These are phyloP conservation scores for Andricus grossulariae DNA, from an alignment of 1,140 invertebrate genomes.

Conservation along the genomic window DNA sequence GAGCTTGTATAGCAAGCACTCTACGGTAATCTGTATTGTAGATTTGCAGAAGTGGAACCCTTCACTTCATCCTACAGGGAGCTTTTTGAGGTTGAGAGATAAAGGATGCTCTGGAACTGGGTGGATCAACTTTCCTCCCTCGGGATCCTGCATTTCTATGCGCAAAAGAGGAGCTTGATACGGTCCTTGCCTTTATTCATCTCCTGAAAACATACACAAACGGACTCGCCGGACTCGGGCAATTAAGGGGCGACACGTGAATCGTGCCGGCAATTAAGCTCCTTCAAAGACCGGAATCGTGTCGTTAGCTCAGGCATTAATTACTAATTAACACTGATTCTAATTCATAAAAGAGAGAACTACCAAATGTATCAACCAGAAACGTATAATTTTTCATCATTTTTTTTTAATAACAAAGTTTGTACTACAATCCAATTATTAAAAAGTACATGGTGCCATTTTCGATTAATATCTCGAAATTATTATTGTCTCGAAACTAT, in stretches of 20 bases:
- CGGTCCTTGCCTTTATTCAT: constrained; percentile 29
- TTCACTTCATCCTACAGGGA: background rate
- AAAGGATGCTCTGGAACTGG: constrained; percentile 16
- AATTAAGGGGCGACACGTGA: constrained; percentile 15
- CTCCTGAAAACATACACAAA: background rate
- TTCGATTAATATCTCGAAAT: too few relatives aligned
- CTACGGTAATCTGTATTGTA: constrained; percentile 13
- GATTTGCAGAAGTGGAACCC: background rate
- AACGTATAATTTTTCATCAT: too few relatives aligned
- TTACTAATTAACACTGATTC: too few relatives aligned
- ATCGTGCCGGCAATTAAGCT: background rate
- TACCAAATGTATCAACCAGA: too few relatives aligned
- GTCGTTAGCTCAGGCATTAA: too few relatives aligned
- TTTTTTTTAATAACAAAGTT: too few relatives aligned
- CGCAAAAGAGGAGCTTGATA: constrained; percentile 5
- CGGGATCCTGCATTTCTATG: background rate
- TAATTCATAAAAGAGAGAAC: too few relatives aligned
- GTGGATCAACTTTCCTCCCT: constrained; percentile 7
- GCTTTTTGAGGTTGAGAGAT: constrained; percentile 26
- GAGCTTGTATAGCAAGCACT: background rate
- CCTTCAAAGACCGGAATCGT: too few relatives aligned
- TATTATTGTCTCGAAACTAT: too few relatives aligned
- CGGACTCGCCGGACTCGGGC: background rate
- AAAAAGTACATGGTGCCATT: too few relatives aligned
- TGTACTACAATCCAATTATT: too few relatives aligned